Percentiles rank a stretch among this genome's conserved stretches.
Conservation (phyloP, 2,888 invertebrate genomes). For the Drosophila nigricruria region DNA sequence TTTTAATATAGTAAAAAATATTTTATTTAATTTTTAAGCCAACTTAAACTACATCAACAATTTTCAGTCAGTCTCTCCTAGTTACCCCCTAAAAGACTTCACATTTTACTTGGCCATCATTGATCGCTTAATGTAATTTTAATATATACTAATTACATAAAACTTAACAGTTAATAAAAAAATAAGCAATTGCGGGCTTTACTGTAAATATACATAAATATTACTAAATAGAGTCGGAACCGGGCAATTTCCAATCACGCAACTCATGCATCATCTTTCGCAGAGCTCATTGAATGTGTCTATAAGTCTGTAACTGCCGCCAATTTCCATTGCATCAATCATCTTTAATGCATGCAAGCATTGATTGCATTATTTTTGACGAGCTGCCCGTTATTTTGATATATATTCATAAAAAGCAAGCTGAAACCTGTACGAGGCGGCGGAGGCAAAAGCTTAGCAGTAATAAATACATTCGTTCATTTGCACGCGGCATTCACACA, state of each 20-base stretch:
- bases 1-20: too few relatives aligned
- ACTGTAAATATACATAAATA: conserved; percentile 1
- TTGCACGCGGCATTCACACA: conserved; percentile 35
- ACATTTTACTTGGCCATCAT: too few relatives aligned
- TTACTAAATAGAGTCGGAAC: conserved; percentile 4
- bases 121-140: not conserved
- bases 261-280: conserved; percentile 22
- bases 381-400: conserved; percentile 47
- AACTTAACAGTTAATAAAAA: conserved; percentile 2
- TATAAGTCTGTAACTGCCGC: conserved; percentile 32
- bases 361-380: conserved; percentile 58
- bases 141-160: not conserved
- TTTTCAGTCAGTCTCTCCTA: too few relatives aligned
- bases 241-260: conserved; percentile 36
- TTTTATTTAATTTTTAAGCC: too few relatives aligned
- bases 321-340: conserved; percentile 65
- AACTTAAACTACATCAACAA: not conserved
- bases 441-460: conserved; percentile 22
- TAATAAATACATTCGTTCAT: conserved; percentile 11
- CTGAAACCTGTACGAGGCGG: conserved; percentile 9
- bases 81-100: too few relatives aligned
- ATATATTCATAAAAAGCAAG: conserved; percentile 15
- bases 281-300: conserved; percentile 26
- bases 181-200: not conserved
- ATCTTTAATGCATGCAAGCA: conserved; percentile 43